Evolutionary conservation across 2,888 invertebrate species (phyloP).

Genomic region (Timema cristinae): DNA sequence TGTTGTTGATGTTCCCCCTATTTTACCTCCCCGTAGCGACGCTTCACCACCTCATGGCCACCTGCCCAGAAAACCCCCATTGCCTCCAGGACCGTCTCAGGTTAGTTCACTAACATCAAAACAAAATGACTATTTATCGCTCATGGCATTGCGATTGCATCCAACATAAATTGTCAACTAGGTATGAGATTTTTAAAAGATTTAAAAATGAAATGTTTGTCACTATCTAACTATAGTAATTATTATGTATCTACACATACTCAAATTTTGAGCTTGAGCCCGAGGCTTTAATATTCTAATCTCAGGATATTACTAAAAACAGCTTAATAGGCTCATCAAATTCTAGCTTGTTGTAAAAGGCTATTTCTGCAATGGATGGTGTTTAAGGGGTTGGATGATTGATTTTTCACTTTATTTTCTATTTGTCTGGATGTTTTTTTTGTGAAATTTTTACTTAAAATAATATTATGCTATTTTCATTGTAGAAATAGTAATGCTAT

Average conservation of each 20-base stretch:
- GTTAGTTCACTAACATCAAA: slow-evolving; percentile 44
- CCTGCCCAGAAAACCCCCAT: slow-evolving; percentile 70
- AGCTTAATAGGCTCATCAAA: too few relatives aligned
- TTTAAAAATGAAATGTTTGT: not conserved
- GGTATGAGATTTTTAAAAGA: not conserved
- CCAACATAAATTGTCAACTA: not conserved
- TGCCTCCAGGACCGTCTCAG: slow-evolving; percentile 65
- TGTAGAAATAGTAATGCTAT: too few relatives aligned
- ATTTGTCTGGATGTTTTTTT: too few relatives aligned
- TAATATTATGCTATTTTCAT: too few relatives aligned
- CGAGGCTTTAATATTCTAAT: too few relatives aligned
- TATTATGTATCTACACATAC: not conserved
- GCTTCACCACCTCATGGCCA: slow-evolving; percentile 45
- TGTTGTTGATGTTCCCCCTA: slow-evolving; percentile 36
- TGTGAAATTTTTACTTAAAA: too few relatives aligned
- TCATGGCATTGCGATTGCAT: not conserved
- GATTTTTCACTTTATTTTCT: too few relatives aligned
- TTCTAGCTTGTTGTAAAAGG: too few relatives aligned
- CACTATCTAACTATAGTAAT: not conserved
- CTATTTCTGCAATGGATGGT: too few relatives aligned
- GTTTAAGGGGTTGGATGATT: too few relatives aligned
- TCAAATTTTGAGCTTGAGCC: too few relatives aligned
- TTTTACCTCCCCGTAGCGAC: slow-evolving; percentile 33
- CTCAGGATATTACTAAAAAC: too few relatives aligned
- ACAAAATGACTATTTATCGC: not conserved